Base-by-base conservation (phyloP, 2,797 vertebrate genomes). In the Coregonus sp. region DNA sequence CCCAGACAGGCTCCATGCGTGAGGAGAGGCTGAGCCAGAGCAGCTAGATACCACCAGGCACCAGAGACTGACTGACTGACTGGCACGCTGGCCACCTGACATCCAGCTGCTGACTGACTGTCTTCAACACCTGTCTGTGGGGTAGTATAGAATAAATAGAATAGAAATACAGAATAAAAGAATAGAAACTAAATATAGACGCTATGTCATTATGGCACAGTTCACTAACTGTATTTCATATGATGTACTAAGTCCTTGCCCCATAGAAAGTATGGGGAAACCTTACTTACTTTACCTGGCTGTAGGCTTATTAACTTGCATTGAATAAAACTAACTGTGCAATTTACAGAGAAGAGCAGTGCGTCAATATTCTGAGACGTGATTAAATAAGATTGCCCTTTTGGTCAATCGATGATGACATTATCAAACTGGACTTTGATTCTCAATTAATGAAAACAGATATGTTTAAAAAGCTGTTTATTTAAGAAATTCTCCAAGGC, bases 1-100 rank as follows among this genome's bases (percentile, higher is more conserved):
- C 81, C 80, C 80, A 70, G 86, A 80, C 86, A 86, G 83, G 76
- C 81, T 75, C 73, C 25, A 65, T 87, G 76, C 66, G 74, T 86
- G 86, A 84, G 47, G 68, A 70, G 74, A 75, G 37, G 16, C 71
- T 52, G 31, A 81, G 80, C 79, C 78, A 9, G 29, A 31, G 51
- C 52, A 29, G 76, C 74, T 77, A 6, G 65, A 51, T 40, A 77
- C 72, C 78, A 7, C 70, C 83, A 70, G 35, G 33, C 11, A 65
- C 40, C 9, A 51, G 20, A 80, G 73, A 72, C 4, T 20, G 52
- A 69, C 75, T 80, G 83, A 75, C 83, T 80, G 83, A 75, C 83
- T 84, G 82, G 78, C 77, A 75, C 56, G n/a, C 56, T 61, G 54
- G 73, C 75, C 83, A 85, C 78, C 84, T 84, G 82, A 76, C 75